Evolutionary conservation across 2,113 vertebrate genomes (phyloP), one percentile per base, ranked within the genome.

Genomic region (Pelmatolapia mariae): DNA sequence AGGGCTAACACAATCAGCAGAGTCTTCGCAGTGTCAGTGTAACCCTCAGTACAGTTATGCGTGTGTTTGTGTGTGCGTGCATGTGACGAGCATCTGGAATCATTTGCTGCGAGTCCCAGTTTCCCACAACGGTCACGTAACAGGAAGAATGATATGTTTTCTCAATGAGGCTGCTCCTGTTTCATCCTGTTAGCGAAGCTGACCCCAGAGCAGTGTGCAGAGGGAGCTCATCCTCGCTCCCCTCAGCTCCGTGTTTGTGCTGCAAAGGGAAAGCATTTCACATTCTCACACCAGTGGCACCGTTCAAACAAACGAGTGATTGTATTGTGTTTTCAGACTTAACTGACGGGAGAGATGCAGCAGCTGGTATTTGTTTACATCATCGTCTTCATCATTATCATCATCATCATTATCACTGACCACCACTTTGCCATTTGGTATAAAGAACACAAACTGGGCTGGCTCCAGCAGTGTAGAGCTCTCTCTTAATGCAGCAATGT

Each of bases 121-220:
- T 95, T 93, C 91, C 84, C 94, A 95, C 93, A 88, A 89, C 9
- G 91, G 87, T 95, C 89, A 89, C 92, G 87, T 92, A 93, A 93
- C 88, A 87, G 85, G 82, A 92, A 90, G 89, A 92, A 76, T 52
- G 86, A 89, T 86, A 83, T 93, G 91, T 92, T 94, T 95, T 93
- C 87, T 93, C 91, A 82, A 82, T 15, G 3, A 92, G 81, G 92
- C 93, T 95, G 91, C 93, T 96, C 92, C 83, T 61, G 80, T 95
- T 94, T 91, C 93, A 87, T 91, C 82, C 90, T 78, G 82, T 90
- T 80, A 93, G 89, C 88, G 82, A 86, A 89, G 82, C 92, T 93
- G 89, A 93, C 91, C 92, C 87, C 89, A 87, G 86, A 93, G 84
- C 88, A 16, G 89, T 31, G 81, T 91, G 63, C 19, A 79, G 71